phyloP scores from a whole-genome alignment of 2,888 invertebrate species.

The Papilio protenor region DNA sequence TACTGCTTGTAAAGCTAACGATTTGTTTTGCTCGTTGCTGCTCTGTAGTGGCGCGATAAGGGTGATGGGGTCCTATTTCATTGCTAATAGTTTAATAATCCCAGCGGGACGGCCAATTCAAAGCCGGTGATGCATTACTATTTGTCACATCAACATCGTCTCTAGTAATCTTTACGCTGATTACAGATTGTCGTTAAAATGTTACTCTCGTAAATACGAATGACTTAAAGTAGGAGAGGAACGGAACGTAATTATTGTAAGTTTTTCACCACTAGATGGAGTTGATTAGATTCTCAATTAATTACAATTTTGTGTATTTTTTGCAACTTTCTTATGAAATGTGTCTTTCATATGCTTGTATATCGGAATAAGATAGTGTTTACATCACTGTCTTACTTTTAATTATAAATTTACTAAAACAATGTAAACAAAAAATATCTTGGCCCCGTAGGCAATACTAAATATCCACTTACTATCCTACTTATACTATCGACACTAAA shows the following conservation, averaged over 20 bases:
- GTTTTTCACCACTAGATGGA: not conserved
- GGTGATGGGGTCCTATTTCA: conserved; percentile 65
- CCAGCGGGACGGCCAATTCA: conserved; percentile 56
- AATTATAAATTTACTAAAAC: not conserved
- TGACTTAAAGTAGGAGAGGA: not conserved
- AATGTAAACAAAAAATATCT: not conserved
- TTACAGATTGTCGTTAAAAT: not conserved
- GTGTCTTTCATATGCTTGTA: not conserved
- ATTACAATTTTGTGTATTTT: not conserved
- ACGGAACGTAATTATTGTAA: not conserved
- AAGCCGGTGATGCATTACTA: conserved; percentile 29
- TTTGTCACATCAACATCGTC: conserved; percentile 32
- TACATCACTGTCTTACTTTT: not conserved
- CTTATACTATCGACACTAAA: not conserved
- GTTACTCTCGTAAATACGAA: not conserved
- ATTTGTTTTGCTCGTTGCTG: conserved; percentile 72
- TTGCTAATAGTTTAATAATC: conserved; percentile 74
- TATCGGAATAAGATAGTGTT: not conserved
- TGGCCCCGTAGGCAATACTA: not conserved
- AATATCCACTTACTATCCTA: conserved; percentile 4
- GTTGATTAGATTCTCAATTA: not conserved
- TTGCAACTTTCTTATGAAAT: not conserved
- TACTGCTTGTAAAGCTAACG: conserved; percentile 52
- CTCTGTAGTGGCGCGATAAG: conserved; percentile 66
- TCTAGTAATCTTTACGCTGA: conserved; percentile 25